Conservation (phyloP, 2,888 invertebrate genomes). For the Amitus sp. region DNA sequence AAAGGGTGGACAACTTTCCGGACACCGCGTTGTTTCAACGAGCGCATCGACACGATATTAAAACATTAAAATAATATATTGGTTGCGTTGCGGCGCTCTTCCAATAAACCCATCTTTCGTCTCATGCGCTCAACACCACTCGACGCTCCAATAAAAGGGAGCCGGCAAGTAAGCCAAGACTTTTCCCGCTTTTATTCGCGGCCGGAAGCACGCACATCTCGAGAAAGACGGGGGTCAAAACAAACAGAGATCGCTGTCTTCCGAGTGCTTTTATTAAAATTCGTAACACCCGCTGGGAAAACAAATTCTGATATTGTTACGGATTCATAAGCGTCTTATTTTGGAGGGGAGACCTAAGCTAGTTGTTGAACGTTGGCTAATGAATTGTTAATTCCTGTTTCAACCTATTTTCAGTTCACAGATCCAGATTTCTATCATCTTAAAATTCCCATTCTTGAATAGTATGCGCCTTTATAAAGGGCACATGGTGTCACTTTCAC, state of each 20-base stretch:
- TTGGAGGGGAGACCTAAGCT: too few species aligned
- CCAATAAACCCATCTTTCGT: constrained; percentile 48
- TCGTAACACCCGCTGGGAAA: background rate
- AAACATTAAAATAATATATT: constrained; percentile 65
- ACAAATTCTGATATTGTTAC: background rate
- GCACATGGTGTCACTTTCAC: too few species aligned
- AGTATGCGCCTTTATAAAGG: too few species aligned
- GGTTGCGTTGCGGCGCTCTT: constrained; percentile 49
- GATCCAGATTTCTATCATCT: too few species aligned
- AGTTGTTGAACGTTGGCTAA: too few species aligned
- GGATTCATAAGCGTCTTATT: too few species aligned
- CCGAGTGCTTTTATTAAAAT: constrained; percentile 40
- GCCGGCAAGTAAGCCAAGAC: constrained; percentile 13
- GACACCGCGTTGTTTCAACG: constrained; percentile 62
- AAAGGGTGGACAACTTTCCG: constrained; percentile 41
- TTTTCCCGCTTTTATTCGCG: too few species aligned
- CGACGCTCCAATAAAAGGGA: constrained; percentile 31
- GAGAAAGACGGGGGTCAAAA: constrained; percentile 21
- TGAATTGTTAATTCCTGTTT: too few species aligned
- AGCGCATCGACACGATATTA: constrained; percentile 63
- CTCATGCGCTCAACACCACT: constrained; percentile 23
- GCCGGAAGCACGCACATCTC: too few species aligned
- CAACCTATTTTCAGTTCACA: too few species aligned
- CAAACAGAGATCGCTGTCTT: constrained; percentile 29
- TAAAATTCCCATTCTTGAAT: too few species aligned